phyloP scores from a whole-genome alignment of 2,113 vertebrate species.

The Choloepus hoffmanni region DNA sequence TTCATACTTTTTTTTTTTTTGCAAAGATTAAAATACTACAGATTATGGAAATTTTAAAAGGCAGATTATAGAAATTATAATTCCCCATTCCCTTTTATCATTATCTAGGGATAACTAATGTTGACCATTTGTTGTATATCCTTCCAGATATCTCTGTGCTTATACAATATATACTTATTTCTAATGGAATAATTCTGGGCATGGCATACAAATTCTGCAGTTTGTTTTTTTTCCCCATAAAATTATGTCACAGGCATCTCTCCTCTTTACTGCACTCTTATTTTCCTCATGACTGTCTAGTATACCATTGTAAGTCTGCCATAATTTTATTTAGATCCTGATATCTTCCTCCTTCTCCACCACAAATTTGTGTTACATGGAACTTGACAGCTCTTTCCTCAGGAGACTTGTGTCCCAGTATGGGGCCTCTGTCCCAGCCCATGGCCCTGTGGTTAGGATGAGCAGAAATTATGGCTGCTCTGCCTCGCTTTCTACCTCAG shows the following conservation, averaged over 20 bases:
- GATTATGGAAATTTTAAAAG: too few relatives aligned
- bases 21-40: neutral
- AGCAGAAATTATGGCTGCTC: neutral
- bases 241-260: neutral
- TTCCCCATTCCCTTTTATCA: neutral
- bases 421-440: neutral
- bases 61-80: neutral
- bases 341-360: neutral
- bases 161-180: neutral
- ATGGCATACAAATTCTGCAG: neutral
- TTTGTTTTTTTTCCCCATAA: neutral
- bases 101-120: neutral
- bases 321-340: neutral
- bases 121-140: neutral
- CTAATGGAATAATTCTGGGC: too few relatives aligned
- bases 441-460: neutral
- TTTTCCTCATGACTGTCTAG: neutral
- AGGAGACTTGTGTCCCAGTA: neutral
- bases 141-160: neutral
- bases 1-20: neutral
- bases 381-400: neutral
- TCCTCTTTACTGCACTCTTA: neutral
- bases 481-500: neutral
- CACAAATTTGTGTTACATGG: neutral
- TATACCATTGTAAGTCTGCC: neutral